Evolutionary conservation across 2,888 invertebrate genomes (phyloP), one percentile per base, ranked within the genome.

Genomic region (Carpatolechia fugitivella): DNA sequence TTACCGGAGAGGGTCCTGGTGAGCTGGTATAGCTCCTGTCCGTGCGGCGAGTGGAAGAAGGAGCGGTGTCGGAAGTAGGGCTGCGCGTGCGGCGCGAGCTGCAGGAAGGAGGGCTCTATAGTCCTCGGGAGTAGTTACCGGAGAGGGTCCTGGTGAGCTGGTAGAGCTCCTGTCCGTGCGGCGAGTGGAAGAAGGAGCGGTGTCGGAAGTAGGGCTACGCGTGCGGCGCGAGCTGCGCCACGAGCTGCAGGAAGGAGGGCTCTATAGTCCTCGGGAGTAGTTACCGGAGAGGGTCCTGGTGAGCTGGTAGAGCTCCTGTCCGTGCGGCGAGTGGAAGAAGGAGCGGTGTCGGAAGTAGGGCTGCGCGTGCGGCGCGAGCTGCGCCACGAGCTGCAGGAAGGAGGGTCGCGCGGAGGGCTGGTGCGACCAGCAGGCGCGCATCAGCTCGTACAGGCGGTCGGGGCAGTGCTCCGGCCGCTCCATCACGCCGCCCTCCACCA

Each of bases 381-480:
- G 92, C 3, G 94, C 93, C 65, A 96, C 95, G 16, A 97, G 93
- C 61, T 94, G 94, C 68, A 96, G 91, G 91, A 99, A 99, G 55
- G 94, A 91, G 24, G 99, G 99, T 56, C 99, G 91, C 52, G 92
- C 90, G 33, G 91, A 86, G 0, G 96, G 93, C 66, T 95, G 93
- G 81, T 96, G 96, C 69, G 94, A 93, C 99, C 99, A 99, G 81
- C 98, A 99, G 61, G 92, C 92, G 64, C 94, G 92, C 99, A 99
- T 99, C 62, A 99, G 89, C 63, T 94, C 93, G 85, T 97, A 98
- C 79, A 99, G 90, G 68, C 95, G 93, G 74, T 97, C 96, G 1
- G 99, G 98, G 83, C 99, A 99, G 81, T 97, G 96, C 81, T 97
- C 97, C 0, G 99, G 99, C 59, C 95, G 93, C 80, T 97, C 97